Evolutionary conservation across 2,888 invertebrate genomes (phyloP).

Genomic region (Zootermopsis nevadensis): DNA sequence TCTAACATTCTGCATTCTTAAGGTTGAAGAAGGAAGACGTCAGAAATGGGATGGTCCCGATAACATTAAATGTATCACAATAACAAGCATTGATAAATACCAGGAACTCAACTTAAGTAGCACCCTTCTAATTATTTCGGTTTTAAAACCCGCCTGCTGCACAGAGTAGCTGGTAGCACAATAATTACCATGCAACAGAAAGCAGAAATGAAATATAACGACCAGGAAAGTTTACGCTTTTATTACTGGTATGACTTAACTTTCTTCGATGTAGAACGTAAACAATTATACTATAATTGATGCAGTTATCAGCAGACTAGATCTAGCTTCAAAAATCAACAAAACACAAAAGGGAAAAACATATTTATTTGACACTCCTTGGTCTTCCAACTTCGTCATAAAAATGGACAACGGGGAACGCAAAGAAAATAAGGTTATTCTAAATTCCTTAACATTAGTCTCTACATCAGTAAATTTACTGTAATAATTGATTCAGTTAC

Average conservation of each 20-base stretch:
- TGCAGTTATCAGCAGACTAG: neutral
- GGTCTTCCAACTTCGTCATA: neutral
- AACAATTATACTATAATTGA: neutral
- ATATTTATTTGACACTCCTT: neutral
- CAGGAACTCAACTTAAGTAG: neutral
- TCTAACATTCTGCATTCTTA: neutral
- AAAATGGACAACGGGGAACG: neutral
- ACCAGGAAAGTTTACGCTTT: neutral
- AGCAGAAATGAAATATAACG: neutral
- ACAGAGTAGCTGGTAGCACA: neutral
- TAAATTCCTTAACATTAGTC: no score
- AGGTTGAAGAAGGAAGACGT: neutral
- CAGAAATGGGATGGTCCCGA: neutral
- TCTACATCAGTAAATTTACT: no score
- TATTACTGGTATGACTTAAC: neutral
- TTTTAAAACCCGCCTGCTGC: neutral
- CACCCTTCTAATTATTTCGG: neutral
- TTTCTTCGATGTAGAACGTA: neutral
- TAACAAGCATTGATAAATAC: neutral
- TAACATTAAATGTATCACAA: neutral
- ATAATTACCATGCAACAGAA: slow-evolving; percentile 20
- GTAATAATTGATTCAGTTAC: no score
- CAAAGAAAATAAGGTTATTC: no score
- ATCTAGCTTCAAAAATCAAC: neutral
- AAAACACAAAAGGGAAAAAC: neutral